These are phyloP conservation scores for Melanotaenia nigrans DNA, from an alignment of 2,797 vertebrate species.

Conservation along the genomic window DNA sequence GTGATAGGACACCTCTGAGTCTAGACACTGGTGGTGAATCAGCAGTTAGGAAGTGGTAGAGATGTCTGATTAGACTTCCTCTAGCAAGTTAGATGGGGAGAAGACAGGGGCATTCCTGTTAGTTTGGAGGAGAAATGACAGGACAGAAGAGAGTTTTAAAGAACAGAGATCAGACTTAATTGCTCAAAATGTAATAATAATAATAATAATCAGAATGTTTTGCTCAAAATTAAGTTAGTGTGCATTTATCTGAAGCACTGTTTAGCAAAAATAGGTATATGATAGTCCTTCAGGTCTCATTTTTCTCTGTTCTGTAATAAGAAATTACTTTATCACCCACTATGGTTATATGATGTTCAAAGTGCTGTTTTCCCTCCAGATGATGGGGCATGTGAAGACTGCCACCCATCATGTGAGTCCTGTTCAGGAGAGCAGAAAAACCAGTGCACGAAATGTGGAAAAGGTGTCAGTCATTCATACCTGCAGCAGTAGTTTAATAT, in stretches of 20 bases:
- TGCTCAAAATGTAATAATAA: not conserved
- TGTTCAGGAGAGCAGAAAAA: conserved; percentile 82
- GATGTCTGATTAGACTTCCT: not conserved
- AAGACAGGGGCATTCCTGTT: not conserved
- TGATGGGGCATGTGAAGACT: conserved; percentile 74
- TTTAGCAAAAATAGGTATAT: not conserved
- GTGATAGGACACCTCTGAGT: not conserved
- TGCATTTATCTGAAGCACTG: not conserved
- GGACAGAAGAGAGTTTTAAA: not conserved
- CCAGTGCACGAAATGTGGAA: conserved; percentile 84
- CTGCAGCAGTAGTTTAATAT: conserved; percentile 18
- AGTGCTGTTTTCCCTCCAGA: conserved; percentile 66
- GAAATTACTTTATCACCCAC: not conserved
- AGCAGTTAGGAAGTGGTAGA: not conserved
- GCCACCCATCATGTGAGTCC: conserved; percentile 86
- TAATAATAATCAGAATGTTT: not conserved
- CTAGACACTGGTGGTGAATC: not conserved
- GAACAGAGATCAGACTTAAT: not conserved
- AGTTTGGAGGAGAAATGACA: not conserved
- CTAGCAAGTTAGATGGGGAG: not conserved
- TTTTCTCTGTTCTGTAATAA: not conserved
- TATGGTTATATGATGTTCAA: not conserved
- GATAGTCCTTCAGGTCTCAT: not conserved
- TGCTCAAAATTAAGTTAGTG: not conserved
- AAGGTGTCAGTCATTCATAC: conserved; percentile 79